Evolutionary conservation across 2,797 vertebrate species (phyloP).

Genomic region (Saxicola maurus): DNA sequence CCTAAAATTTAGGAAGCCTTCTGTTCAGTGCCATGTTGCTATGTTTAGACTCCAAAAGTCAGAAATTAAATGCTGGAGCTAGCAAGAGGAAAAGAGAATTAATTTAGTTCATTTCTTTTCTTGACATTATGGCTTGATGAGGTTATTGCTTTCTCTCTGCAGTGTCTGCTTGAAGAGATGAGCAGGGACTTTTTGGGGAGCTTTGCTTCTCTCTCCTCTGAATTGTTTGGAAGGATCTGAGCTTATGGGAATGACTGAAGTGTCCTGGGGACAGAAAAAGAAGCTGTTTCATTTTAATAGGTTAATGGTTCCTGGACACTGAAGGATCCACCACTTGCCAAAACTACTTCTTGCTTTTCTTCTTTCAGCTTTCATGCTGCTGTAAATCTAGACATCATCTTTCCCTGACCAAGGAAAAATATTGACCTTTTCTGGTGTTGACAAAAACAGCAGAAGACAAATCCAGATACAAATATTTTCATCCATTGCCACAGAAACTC

Average conservation of each 20-base stretch:
- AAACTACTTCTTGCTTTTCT: constrained; percentile 22
- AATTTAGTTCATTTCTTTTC: background rate
- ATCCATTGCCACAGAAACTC: constrained; percentile 53
- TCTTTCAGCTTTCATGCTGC: background rate
- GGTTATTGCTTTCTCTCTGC: background rate
- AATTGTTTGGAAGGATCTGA: background rate
- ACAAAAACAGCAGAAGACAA: constrained; percentile 54
- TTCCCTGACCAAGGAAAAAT: constrained; percentile 22
- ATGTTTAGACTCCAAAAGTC: background rate
- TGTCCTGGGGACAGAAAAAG: constrained; percentile 34
- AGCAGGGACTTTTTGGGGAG: background rate
- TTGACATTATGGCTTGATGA: background rate
- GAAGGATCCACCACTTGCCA: constrained; percentile 11
- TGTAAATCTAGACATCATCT: constrained; percentile 13
- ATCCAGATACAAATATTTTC: constrained; percentile 63
- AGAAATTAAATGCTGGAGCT: background rate
- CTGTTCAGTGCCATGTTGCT: background rate
- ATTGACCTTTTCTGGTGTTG: constrained; percentile 52
- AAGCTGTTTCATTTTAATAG: constrained; percentile 23
- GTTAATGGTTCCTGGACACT: constrained; percentile 36
- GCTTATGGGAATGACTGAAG: background rate
- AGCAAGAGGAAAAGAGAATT: background rate
- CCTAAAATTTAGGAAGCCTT: background rate
- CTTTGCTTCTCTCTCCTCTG: background rate
- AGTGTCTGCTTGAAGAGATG: background rate